Conservation (phyloP, 2,797 vertebrate genomes). For the Apogon talboti region DNA sequence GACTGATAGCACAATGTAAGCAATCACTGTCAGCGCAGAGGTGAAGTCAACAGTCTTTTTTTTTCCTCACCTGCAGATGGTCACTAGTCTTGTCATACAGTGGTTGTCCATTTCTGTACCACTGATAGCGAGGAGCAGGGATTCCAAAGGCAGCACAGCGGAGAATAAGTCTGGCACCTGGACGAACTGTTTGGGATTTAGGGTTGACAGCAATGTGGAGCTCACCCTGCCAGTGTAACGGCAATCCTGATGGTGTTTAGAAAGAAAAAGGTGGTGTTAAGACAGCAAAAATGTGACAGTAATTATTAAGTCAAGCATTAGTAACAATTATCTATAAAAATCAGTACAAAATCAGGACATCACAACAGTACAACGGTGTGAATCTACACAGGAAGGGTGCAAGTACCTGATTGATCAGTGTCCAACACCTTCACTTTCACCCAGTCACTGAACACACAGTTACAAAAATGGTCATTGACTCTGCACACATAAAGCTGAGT, state of each 20-base stretch:
- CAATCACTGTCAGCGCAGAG: conserved; percentile 4
- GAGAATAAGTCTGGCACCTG: conserved; percentile 76
- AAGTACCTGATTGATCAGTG: conserved; percentile 75
- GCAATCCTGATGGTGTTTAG: conserved; percentile 65
- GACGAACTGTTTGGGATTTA: conserved; percentile 70
- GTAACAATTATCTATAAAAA: neutral
- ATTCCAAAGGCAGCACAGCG: conserved; percentile 86
- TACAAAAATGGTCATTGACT: conserved; percentile 82
- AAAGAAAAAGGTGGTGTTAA: conserved; percentile 20
- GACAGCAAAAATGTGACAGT: conserved; percentile 1
- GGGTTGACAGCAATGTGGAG: conserved; percentile 84
- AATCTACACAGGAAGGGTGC: neutral
- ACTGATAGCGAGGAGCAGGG: conserved; percentile 87
- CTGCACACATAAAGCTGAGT: conserved; percentile 85
- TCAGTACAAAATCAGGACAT: neutral
- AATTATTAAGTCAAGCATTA: neutral
- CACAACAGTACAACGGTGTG: neutral
- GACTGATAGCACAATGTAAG: conserved; percentile 15
- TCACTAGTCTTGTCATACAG: conserved; percentile 76
- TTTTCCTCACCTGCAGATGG: conserved; percentile 79
- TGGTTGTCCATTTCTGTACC: conserved; percentile 87
- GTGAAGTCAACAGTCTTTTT: conserved; percentile 26
- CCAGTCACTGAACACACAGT: conserved; percentile 85
- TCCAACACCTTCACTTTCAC: conserved; percentile 87
- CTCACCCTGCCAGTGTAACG: conserved; percentile 85